Percentiles rank a stretch among this genome's conserved stretches.
Evolutionary conservation across 2,888 invertebrate species (phyloP).

Genomic region (Ephialtes manifestator): DNA sequence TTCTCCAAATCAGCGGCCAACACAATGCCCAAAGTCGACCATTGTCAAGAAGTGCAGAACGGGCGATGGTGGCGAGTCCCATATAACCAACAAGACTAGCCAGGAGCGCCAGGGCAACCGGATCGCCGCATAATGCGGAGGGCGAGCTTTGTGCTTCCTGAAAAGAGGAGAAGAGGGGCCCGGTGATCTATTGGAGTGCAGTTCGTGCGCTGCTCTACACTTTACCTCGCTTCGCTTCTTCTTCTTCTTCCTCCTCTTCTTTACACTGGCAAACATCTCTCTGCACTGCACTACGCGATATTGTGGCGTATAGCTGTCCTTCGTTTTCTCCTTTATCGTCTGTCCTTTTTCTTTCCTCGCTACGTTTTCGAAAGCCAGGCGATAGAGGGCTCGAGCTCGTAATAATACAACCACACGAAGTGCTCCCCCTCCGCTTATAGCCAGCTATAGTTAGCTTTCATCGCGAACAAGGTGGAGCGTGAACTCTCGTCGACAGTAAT

Average conservation of each 20-base stretch:
- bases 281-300: constrained; percentile 23
- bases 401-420: constrained; percentile 8
- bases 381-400: constrained; percentile 36
- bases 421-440: neutral
- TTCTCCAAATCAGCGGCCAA: constrained; percentile 49
- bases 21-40: constrained; percentile 79
- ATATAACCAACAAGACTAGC: constrained; percentile 47
- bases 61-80: constrained; percentile 31
- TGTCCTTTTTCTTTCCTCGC: neutral
- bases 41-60: constrained; percentile 76
- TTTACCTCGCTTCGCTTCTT: constrained; percentile 29
- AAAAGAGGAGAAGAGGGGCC: constrained; percentile 63
- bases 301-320: neutral
- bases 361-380: neutral
- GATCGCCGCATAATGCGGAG: constrained; percentile 69
- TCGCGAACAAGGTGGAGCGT: constrained; percentile 54
- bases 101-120: constrained; percentile 59
- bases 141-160: constrained; percentile 71
- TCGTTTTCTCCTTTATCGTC: neutral
- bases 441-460: constrained; percentile 49
- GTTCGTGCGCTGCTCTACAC: constrained; percentile 32
- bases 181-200: constrained; percentile 65
- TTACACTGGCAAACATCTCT: constrained; percentile 3
- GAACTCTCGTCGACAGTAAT: constrained; percentile 49
- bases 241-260: neutral